Percentiles rank a stretch among this genome's conserved stretches.
These are phyloP conservation scores for Platysteira castanea DNA, from an alignment of 2,113 vertebrate species.

Conservation along the genomic window DNA sequence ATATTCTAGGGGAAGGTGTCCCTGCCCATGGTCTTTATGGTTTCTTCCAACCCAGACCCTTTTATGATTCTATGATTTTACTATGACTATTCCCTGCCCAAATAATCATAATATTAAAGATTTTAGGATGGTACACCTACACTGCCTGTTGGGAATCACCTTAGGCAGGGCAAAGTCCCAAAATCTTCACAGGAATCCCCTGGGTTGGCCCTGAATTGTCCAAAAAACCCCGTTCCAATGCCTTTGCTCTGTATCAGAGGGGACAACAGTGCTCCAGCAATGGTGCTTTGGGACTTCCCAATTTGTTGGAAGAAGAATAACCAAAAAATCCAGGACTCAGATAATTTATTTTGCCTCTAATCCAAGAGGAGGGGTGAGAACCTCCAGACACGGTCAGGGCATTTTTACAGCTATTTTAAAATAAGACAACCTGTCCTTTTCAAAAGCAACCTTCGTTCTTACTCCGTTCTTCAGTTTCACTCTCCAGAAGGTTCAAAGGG, in stretches of 20 bases:
- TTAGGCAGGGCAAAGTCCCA: neutral
- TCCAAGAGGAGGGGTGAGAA: neutral
- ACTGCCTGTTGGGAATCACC: rapidly evolving
- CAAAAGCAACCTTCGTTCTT: neutral
- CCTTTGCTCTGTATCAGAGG: neutral
- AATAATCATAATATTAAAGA: neutral
- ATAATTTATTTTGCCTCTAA: neutral
- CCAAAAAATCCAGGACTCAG: neutral
- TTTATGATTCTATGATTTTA: neutral
- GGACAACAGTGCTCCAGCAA: neutral
- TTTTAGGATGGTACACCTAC: neutral
- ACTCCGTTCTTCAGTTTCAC: neutral
- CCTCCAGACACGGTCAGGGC: neutral
- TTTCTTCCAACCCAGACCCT: neutral
- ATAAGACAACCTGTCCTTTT: neutral
- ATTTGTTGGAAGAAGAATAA: neutral
- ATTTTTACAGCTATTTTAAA: neutral
- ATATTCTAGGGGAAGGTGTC: neutral
- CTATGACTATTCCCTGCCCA: neutral
- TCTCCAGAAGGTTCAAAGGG: neutral
- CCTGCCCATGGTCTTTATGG: neutral
- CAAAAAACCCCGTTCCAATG: neutral
- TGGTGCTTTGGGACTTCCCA: neutral
- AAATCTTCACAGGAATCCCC: neutral
- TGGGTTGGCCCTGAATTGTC: neutral